Evolutionary conservation across 2,888 invertebrate species (phyloP).

Genomic region (Abrostola tripartita): DNA sequence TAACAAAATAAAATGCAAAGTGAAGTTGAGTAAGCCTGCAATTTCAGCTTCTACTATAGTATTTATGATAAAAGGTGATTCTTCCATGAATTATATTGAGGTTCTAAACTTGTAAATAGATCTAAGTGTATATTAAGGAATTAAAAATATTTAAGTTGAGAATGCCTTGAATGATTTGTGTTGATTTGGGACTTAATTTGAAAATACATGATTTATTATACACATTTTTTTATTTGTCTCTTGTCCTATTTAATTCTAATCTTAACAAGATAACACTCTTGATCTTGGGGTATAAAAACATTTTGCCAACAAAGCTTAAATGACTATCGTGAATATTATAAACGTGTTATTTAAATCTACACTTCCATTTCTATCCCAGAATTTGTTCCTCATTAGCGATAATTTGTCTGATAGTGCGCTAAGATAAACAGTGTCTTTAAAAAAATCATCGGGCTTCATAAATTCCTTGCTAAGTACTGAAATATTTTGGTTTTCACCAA

Average conservation of each 20-base stretch:
- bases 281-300: neutral
- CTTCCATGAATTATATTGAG: slow-evolving; percentile 51
- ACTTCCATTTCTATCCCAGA: no score
- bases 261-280: neutral
- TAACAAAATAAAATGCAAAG: slow-evolving; percentile 20
- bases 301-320: no score
- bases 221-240: slow-evolving; percentile 18
- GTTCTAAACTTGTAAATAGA: slow-evolving; percentile 68
- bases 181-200: slow-evolving; percentile 73
- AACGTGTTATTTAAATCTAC: no score
- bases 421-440: no score
- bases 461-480: no score
- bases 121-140: slow-evolving; percentile 64
- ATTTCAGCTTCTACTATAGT: slow-evolving; percentile 45
- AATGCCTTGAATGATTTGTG: slow-evolving; percentile 77
- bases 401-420: no score
- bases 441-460: no score
- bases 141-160: slow-evolving; percentile 66
- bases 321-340: no score
- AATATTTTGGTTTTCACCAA: no score
- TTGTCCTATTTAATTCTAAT: neutral
- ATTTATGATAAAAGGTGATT: slow-evolving; percentile 32
- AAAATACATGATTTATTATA: slow-evolving; percentile 66
- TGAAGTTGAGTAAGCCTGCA: slow-evolving; percentile 43
- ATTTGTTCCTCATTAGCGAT: no score